A percentile compares a stretch with the other conserved stretches of the same genome.
These are phyloP conservation scores for Mesembrinibis cayennensis DNA, from an alignment of 2,113 vertebrate species.

Conservation along the genomic window DNA sequence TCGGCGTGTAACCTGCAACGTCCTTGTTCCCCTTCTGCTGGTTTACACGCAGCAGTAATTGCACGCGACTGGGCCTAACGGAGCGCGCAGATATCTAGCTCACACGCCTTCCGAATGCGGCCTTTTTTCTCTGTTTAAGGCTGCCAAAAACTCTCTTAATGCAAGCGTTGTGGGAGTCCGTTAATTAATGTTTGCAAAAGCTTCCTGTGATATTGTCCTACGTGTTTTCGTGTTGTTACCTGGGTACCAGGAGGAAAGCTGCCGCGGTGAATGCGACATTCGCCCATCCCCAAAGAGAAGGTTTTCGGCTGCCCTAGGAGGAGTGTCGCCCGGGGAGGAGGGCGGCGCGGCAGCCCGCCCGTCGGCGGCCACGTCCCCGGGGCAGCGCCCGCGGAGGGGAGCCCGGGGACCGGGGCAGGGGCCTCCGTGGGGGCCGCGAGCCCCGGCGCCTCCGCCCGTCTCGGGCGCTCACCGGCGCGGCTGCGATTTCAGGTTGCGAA, in stretches of 20 bases:
- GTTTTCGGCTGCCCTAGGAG: fast-evolving
- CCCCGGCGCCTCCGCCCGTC: not conserved
- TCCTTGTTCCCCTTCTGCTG: not conserved
- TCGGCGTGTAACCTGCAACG: fast-evolving
- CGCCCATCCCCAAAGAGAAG: not conserved
- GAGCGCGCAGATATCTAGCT: fast-evolving
- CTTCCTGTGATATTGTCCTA: not conserved
- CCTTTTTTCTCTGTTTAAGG: not conserved
- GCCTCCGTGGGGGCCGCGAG: fast-evolving
- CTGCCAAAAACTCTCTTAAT: not conserved
- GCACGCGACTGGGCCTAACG: fast-evolving
- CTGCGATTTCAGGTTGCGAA: fast-evolving
- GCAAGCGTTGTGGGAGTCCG: fast-evolving
- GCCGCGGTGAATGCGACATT: fast-evolving
- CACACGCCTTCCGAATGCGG: fast-evolving
- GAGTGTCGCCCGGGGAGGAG: not conserved
- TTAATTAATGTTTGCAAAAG: not conserved
- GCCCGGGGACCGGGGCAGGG: not conserved
- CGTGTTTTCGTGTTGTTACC: fast-evolving
- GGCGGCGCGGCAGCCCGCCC: not conserved
- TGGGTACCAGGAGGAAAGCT: not conserved
- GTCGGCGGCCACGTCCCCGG: not conserved
- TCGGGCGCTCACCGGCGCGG: fast-evolving
- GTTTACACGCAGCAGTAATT: fast-evolving
- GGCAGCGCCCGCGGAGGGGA: not conserved